These are phyloP conservation scores for Drosophila longiperda DNA, from an alignment of 2,888 invertebrate species.

Conservation along the genomic window DNA sequence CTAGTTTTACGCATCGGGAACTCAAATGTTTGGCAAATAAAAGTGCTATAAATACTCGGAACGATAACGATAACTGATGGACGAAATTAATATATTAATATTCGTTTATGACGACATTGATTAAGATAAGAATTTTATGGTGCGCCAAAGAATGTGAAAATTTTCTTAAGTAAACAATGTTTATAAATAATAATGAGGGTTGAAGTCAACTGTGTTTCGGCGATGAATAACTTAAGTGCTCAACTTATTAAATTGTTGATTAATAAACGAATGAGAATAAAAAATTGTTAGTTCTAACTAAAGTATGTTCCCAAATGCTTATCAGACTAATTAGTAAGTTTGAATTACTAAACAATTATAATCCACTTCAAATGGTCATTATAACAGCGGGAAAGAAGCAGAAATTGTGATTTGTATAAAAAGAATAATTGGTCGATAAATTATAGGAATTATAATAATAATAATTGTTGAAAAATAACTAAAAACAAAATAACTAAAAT, in stretches of 20 bases:
- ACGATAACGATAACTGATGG: conserved; percentile 58
- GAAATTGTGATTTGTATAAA: background rate
- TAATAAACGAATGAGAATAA: background rate
- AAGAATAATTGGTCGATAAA: background rate
- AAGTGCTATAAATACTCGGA: conserved; percentile 51
- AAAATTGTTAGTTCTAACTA: background rate
- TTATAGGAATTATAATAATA: background rate
- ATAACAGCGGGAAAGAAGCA: background rate
- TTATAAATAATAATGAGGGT: conserved; percentile 44
- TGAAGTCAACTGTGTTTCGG: conserved; percentile 8
- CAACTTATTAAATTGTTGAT: background rate
- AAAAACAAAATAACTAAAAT: too few relatives aligned
- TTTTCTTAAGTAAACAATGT: conserved; percentile 46
- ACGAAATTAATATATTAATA: conserved; percentile 30
- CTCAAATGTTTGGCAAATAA: conserved; percentile 15
- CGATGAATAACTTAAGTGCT: background rate
- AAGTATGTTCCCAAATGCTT: background rate
- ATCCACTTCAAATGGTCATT: conserved; percentile 4
- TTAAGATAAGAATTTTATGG: conserved; percentile 39
- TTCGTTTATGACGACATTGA: conserved; percentile 67
- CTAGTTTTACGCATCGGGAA: conserved; percentile 23
- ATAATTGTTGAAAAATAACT: background rate
- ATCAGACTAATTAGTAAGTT: conserved; percentile 3
- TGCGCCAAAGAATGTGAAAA: conserved; percentile 50
- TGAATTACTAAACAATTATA: conserved; percentile 12